Base-by-base conservation (phyloP, 2,888 invertebrate genomes). In the Drosophila lutescens region DNA sequence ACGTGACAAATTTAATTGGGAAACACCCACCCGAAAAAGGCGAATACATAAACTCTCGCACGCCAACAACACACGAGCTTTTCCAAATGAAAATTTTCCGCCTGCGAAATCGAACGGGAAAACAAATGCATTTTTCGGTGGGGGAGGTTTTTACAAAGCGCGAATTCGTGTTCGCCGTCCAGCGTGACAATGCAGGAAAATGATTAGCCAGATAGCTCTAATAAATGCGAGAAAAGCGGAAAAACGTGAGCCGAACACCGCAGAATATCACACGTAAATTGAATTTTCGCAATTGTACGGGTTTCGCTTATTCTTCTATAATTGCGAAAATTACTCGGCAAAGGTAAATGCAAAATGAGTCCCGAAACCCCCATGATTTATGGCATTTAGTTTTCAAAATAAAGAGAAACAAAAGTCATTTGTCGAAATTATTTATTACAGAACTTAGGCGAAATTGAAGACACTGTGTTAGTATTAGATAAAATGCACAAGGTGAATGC, bases 1-100 rank as follows among this genome's bases (percentile, higher is more conserved):
- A 69, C 58, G 69, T 69, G 68, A 69, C 69, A 69, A 57, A 59
- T 59, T 69, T 69, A 69, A 69, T 69, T 69, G 59, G 70, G 30
- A 51, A 20, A 15, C 23, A n/a, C 36, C 34, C 55, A 32, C n/a
- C 23, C 26, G 17, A 54, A 26, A 44, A 20, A 36, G 36, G 34
- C 13, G 38, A 23, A 30, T 15, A 17, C 17, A 34, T 26, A 34
- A 10, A 55, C 20, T 23, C 40, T 10, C 17, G 26, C 56, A 55
- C 34, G 59, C 41, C 30, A 59, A 23, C 53, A 36, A 36, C 55
- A 54, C 58, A 23, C 34, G 26, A 26, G 49, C 6, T 58, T 53
- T 30, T 20, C 40, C 58, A 40, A 54, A 32, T 32, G 12, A 40
- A 20, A 54, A 54, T 54, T 55, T 58, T 54, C 40, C 54, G 1